phyloP scores from a whole-genome alignment of 1,140 invertebrate species.

The Drosophila asahinai region DNA sequence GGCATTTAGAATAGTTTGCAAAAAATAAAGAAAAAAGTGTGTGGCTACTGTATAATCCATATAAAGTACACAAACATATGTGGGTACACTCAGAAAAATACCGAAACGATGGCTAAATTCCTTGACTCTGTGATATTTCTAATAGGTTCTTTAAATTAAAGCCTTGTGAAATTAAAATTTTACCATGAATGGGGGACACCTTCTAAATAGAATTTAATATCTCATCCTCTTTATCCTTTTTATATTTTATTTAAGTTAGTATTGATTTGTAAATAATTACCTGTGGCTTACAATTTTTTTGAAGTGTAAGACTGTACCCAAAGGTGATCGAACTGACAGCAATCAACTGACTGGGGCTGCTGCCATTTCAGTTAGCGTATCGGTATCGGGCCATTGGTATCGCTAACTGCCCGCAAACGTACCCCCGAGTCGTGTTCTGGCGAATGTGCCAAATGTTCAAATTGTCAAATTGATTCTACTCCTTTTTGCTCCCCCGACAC shows the following conservation, averaged over 20 bases:
- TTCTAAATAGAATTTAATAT: too few species aligned
- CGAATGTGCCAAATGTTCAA: conserved; percentile 72
- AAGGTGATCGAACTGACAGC: conserved; percentile 49
- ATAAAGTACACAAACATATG: conserved; percentile 6
- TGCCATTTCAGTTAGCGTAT: conserved; percentile 39
- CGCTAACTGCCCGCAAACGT: conserved; percentile 27
- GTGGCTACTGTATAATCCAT: conserved; percentile 39
- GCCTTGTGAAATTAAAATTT: neutral
- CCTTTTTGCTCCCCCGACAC: conserved; percentile 30
- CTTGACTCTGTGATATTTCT: neutral
- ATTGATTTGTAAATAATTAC: too few species aligned
- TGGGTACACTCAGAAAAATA: conserved; percentile 3
- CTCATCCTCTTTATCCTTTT: too few species aligned
- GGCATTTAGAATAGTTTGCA: conserved; percentile 72
- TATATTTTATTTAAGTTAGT: too few species aligned
- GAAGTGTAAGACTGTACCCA: conserved; percentile 4
- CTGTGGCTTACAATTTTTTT: neutral
- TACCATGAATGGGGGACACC: too few species aligned
- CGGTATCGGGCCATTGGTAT: conserved; percentile 17
- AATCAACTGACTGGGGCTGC: neutral
- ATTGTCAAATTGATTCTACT: conserved; percentile 75
- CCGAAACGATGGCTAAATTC: too few species aligned
- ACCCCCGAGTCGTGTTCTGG: conserved; percentile 62
- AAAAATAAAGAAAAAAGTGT: conserved; percentile 26
- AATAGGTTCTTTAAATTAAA: too few species aligned